Base-by-base conservation (phyloP, 2,888 invertebrate genomes). In the Leptopilina drosophilae region DNA sequence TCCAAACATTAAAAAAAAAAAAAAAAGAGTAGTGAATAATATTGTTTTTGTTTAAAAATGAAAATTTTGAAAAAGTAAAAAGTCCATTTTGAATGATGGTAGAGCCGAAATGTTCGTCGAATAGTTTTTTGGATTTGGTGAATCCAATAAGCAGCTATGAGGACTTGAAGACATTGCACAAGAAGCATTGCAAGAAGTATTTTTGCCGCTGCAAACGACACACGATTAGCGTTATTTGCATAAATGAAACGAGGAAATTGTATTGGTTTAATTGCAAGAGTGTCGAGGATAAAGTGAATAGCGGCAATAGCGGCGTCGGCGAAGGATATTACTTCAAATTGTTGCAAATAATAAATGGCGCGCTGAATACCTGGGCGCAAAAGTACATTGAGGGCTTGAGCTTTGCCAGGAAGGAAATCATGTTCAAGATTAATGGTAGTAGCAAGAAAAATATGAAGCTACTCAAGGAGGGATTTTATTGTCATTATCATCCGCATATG, bases 401-500 rank as follows among this genome's bases (percentile, higher is more conserved):
- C 81, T 83, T 88, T 66, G 87, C 88, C 2, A 87, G 87, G 67
- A 87, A 86, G 46, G 89, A 87, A 86, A 90, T 89, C 87, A 91
- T 91, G 90, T 89, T 87, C 85, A 91, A 90, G 85, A 91, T 91
- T 78, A 91, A 91, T 87, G 91, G 91, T 2, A 89, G 89, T 33
- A 88, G 90, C 15, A 89, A 89, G 84, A 89, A 88, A 84, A 91
- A 91, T 83, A 90, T 91, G 90, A 91, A 89, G 88, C 86, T 92
- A 5, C 82, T 91, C 20, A 90, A 91, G 88, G 91, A 90, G 87
- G 90, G 90, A 81, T 91, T 91, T 80, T 91, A 92, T 84, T 91
- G 91, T 85, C 97, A 97, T 91, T 94, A 96, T 87, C 97, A 97
- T 92, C 97, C 96, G 95, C 96, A 97, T 88, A 95, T 96, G 83